Evolutionary conservation across 2,888 invertebrate genomes (phyloP).

Genomic region (Melanostoma mellinum): DNA sequence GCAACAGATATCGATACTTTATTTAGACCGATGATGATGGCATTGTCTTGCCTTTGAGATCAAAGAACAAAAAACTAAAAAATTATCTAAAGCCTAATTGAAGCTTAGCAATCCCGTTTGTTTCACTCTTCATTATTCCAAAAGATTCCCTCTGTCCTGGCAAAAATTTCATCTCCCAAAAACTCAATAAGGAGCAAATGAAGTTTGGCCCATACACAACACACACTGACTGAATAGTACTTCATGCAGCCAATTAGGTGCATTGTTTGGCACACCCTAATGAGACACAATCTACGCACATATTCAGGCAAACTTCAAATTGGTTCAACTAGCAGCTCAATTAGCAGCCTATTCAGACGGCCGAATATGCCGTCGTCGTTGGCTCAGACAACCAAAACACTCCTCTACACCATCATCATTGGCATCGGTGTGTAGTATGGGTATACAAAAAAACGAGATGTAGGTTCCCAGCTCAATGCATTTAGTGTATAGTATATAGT

Average conservation of each 20-base stretch:
- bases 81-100: no score
- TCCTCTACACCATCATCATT: slow-evolving; percentile 7
- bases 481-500: slow-evolving; percentile 21
- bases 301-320: slow-evolving; percentile 66
- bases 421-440: slow-evolving; percentile 3
- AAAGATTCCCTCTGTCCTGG: no score
- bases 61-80: no score
- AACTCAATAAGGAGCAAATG: no score
- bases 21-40: no score
- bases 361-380: slow-evolving; percentile 38
- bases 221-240: slow-evolving; percentile 41
- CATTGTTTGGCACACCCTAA: slow-evolving; percentile 66
- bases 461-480: neutral
- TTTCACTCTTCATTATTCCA: no score
- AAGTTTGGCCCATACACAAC: no score
- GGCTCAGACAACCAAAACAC: slow-evolving; percentile 39
- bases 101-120: no score
- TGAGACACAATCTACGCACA: slow-evolving; percentile 64
- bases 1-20: no score
- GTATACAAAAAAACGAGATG: slow-evolving; percentile 1
- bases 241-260: slow-evolving; percentile 65
- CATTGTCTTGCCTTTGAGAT: no score
- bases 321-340: slow-evolving; percentile 71
- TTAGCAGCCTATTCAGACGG: slow-evolving; percentile 70
- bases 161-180: no score